Conservation (phyloP, 2,797 vertebrate genomes). For the Distichodus sexfasciatus region DNA sequence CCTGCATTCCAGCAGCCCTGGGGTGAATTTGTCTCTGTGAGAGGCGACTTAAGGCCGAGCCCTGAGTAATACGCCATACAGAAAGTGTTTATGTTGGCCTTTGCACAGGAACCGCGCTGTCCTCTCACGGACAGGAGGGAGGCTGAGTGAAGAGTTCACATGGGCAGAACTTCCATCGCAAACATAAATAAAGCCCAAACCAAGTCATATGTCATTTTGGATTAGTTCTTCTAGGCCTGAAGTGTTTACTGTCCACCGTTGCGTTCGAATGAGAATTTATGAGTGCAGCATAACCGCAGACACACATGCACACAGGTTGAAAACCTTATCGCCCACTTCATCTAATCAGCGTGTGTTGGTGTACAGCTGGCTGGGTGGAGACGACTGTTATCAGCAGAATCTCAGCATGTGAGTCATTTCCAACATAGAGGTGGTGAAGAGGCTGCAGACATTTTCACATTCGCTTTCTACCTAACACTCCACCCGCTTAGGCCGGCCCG, state of each 20-base stretch:
- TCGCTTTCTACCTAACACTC: too few species aligned
- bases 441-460: too few species aligned
- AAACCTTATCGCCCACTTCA: background rate
- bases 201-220: slow-evolving; percentile 3
- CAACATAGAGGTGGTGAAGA: background rate
- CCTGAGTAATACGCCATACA: slow-evolving; percentile 44
- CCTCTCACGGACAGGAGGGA: slow-evolving; percentile 14
- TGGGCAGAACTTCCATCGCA: slow-evolving; percentile 9
- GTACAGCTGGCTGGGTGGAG: background rate
- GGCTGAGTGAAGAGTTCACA: slow-evolving; percentile 14
- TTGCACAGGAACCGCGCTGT: slow-evolving; percentile 44
- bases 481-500: too few species aligned
- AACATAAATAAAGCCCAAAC: slow-evolving; percentile 14
- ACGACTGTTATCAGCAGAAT: background rate
- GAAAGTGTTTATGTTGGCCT: slow-evolving; percentile 53
- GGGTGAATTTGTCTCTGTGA: slow-evolving; percentile 33
- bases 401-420: background rate
- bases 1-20: slow-evolving; percentile 9
- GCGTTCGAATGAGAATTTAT: background rate
- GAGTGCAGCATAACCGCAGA: background rate
- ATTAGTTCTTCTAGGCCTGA: background rate
- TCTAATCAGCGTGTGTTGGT: background rate
- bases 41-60: slow-evolving; percentile 23
- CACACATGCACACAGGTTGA: background rate
- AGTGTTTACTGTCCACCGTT: background rate